Percentiles rank a stretch among this genome's conserved stretches.
Evolutionary conservation across 2,888 invertebrate genomes (phyloP).

Genomic region (Seladonia tumulorum): DNA sequence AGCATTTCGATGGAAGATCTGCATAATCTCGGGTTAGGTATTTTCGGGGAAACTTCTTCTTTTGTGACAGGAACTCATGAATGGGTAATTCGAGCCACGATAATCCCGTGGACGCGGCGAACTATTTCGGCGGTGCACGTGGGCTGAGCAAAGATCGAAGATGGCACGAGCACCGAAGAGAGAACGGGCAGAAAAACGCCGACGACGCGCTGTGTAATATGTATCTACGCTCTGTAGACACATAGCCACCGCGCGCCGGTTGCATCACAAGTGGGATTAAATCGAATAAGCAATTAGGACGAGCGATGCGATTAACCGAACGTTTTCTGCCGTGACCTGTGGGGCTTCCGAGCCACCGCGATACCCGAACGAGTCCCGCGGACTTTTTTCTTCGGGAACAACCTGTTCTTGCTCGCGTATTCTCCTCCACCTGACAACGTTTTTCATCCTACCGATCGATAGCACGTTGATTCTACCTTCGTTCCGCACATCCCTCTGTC

Average conservation of each 20-base stretch:
- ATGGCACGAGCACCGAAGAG: not conserved
- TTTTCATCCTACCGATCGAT: constrained; percentile 32
- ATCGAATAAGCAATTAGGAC: constrained; percentile 71
- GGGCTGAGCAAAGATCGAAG: not conserved
- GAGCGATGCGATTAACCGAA: constrained; percentile 75
- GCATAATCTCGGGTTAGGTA: not conserved
- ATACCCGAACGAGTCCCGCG: constrained; percentile 53
- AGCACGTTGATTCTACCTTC: not conserved
- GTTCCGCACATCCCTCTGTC: not conserved
- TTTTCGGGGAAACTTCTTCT: not conserved
- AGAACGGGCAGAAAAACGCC: constrained; percentile 9
- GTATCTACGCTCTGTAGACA: not conserved
- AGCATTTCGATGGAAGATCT: constrained; percentile 20
- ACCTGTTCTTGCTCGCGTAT: constrained; percentile 31
- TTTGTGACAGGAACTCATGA: constrained; percentile 18
- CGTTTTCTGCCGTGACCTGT: constrained; percentile 59
- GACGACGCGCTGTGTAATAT: constrained; percentile 5
- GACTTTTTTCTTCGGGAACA: constrained; percentile 38
- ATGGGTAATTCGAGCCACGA: constrained; percentile 26
- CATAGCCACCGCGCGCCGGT: constrained; percentile 21
- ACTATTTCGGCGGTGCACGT: not conserved
- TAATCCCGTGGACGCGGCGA: constrained; percentile 17
- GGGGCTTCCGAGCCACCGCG: constrained; percentile 56
- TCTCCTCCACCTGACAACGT: not conserved
- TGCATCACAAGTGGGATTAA: constrained; percentile 74